Conservation (phyloP, 2,888 invertebrate genomes). For the Cataglyphis livida region DNA sequence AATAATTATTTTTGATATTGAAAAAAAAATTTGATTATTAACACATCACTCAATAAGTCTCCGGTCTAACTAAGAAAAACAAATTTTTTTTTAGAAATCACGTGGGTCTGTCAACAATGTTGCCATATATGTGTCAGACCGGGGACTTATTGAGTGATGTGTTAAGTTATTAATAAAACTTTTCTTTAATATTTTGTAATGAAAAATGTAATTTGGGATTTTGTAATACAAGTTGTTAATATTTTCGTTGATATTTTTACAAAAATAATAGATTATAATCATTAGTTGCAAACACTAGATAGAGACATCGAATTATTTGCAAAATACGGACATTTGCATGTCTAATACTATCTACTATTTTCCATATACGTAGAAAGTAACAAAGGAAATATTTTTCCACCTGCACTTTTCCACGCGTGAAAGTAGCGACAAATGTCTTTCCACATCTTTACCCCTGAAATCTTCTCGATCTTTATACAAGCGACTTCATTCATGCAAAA, state of each 20-base stretch:
- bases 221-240: background rate
- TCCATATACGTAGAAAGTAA: background rate
- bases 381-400: constrained; percentile 32
- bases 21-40: background rate
- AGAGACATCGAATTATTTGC: background rate
- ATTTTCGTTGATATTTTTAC: background rate
- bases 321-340: background rate
- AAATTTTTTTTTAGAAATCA: no score
- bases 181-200: background rate
- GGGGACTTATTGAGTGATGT: no score
- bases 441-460: constrained; percentile 7
- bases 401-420: constrained; percentile 17
- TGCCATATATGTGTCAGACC: no score
- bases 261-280: background rate
- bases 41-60: no score
- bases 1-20: background rate
- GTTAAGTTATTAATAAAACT: background rate
- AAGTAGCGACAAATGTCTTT: constrained; percentile 33
- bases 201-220: background rate
- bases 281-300: background rate
- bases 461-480: constrained; percentile 23
- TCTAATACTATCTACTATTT: background rate
- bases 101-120: no score
- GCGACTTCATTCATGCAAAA: background rate
- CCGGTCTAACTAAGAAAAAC: no score